These are phyloP conservation scores for Cryptocephalus moraei DNA, from an alignment of 2,888 invertebrate genomes.

Conservation along the genomic window DNA sequence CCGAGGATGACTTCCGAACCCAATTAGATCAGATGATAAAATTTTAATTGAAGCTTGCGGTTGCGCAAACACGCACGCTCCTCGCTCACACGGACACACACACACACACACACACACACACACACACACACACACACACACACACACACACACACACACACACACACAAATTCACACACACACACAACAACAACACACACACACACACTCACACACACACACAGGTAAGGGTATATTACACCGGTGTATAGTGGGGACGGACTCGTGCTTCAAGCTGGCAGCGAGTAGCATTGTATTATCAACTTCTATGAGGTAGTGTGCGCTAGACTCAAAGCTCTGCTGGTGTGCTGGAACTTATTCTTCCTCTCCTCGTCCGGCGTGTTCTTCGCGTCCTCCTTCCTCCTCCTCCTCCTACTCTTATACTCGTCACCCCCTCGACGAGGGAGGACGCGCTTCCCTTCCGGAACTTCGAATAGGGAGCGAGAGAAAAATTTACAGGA, in stretches of 20 bases:
- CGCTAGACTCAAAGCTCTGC: neutral
- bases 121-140: neutral
- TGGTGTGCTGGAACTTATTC: too few species aligned
- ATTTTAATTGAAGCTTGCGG: constrained; percentile 9
- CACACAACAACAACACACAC: too few species aligned
- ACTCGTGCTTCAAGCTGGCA: constrained; percentile 4
- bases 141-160: neutral
- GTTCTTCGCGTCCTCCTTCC: neutral
- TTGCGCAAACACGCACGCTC: constrained; percentile 6
- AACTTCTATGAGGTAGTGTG: constrained; percentile 9
- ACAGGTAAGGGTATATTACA: neutral
- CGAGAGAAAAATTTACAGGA: too few species aligned
- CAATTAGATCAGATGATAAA: constrained; percentile 12
- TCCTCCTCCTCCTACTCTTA: neutral
- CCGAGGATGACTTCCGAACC: neutral
- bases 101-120: too few species aligned
- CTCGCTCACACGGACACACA: neutral
- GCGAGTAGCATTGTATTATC: constrained; percentile 14
- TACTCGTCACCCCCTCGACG: neutral
- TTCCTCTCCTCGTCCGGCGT: neutral
- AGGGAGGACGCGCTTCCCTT: too few species aligned
- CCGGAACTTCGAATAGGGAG: too few species aligned
- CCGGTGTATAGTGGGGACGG: constrained; percentile 10
- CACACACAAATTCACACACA: too few species aligned
- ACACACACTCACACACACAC: too few species aligned